Percentiles rank a stretch among this genome's conserved stretches.
Evolutionary conservation across 2,888 invertebrate genomes (phyloP).

Genomic region (Agonopterix alstromeriana): DNA sequence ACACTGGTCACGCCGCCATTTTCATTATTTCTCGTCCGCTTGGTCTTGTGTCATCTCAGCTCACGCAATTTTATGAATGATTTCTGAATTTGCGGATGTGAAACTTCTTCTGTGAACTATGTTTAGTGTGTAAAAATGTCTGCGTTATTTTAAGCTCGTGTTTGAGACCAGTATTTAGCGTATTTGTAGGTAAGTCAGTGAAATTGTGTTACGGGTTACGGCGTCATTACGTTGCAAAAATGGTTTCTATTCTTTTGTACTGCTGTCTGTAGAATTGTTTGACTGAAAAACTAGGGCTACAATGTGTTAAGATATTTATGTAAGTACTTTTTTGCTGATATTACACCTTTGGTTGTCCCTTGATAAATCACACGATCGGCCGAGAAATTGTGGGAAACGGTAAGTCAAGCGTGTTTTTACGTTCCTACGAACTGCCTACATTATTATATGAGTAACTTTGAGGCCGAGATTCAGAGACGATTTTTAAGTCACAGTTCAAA

Average conservation of each 20-base stretch:
- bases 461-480: too few species aligned
- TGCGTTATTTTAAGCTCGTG: constrained; percentile 22
- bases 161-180: constrained; percentile 23
- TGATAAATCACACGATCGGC: too few species aligned
- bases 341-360: too few species aligned
- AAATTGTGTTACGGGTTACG: constrained; percentile 10
- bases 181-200: constrained; percentile 36
- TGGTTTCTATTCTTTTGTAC: background rate
- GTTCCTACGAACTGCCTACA: too few species aligned
- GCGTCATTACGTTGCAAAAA: constrained; percentile 7
- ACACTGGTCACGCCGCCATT: constrained; percentile 3
- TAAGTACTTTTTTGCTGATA: too few species aligned
- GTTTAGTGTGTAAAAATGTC: constrained; percentile 27
- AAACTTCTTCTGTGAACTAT: constrained; percentile 27
- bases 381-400: too few species aligned
- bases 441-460: too few species aligned
- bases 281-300: too few species aligned
- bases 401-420: too few species aligned
- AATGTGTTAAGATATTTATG: too few species aligned
- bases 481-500: too few species aligned
- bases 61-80: constrained; percentile 9
- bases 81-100: constrained; percentile 21
- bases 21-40: background rate
- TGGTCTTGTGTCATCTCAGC: constrained; percentile 8
- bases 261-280: background rate